phyloP scores from a whole-genome alignment of 2,113 vertebrate species.

The Lophotis ruficrista region DNA sequence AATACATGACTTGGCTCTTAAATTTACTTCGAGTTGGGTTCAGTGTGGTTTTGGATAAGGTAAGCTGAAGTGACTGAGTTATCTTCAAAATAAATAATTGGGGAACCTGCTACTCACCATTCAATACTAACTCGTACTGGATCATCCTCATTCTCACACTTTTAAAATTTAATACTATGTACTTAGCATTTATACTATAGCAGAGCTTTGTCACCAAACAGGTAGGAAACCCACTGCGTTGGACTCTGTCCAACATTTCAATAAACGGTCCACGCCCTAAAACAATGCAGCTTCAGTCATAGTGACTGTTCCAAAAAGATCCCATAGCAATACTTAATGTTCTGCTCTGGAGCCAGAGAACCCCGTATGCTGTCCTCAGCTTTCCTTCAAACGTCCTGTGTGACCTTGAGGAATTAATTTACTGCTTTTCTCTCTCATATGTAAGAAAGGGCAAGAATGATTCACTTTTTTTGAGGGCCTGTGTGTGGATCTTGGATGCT shows the following conservation, averaged over 20 bases:
- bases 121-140: not conserved
- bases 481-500: not conserved
- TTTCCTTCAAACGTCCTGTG: not conserved
- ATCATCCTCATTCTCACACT: not conserved
- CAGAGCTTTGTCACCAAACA: not conserved
- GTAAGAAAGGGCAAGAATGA: accelerated
- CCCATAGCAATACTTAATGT: accelerated
- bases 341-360: not conserved
- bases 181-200: not conserved
- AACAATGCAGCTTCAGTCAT: not conserved
- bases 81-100: not conserved
- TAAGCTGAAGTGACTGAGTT: not conserved
- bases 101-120: not conserved
- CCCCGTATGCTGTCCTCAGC: not conserved
- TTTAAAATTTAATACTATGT: not conserved
- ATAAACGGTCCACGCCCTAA: not conserved
- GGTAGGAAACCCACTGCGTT: not conserved
- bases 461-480: not conserved
- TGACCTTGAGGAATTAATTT: not conserved
- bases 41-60: not conserved
- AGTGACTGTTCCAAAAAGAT: not conserved
- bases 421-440: not conserved
- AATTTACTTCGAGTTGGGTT: not conserved
- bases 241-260: not conserved
- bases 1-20: not conserved